phyloP scores from a whole-genome alignment of 2,888 invertebrate species.

The Lepidonotus clava region DNA sequence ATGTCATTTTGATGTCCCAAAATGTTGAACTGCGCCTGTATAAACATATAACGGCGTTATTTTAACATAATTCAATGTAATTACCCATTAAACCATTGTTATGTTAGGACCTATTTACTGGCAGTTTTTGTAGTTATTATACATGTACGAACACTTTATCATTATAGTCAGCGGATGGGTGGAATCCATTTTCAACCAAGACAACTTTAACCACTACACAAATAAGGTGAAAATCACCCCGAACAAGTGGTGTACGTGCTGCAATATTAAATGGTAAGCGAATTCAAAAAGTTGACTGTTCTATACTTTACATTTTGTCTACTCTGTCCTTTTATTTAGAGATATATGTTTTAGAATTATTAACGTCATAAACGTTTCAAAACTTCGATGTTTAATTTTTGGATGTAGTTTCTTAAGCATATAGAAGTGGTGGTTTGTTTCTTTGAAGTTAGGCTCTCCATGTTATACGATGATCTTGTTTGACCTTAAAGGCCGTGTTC shows the following conservation, averaged over 20 bases:
- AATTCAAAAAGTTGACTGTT: background rate
- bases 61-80: background rate
- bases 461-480: too few species aligned
- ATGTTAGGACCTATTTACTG: background rate
- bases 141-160: background rate
- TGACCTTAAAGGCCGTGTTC: too few species aligned
- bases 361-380: too few species aligned
- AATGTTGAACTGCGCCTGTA: too few species aligned
- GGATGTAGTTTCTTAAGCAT: too few species aligned
- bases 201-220: slow-evolving; percentile 65
- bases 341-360: background rate
- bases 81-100: background rate
- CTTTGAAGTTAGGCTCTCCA: too few species aligned
- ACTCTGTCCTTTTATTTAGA: background rate
- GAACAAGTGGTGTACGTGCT: slow-evolving; percentile 62
- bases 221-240: slow-evolving; percentile 60
- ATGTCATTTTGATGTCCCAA: too few species aligned
- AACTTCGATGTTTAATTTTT: too few species aligned
- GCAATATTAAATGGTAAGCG: slow-evolving; percentile 67
- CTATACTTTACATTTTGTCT: background rate
- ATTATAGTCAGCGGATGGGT: slow-evolving; percentile 71
- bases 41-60: too few species aligned
- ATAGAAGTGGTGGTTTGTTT: too few species aligned
- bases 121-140: background rate
- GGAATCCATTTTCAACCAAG: slow-evolving; percentile 68